Evolutionary conservation across 1,140 invertebrate species (phyloP).

Genomic region (Drosophila pandora): DNA sequence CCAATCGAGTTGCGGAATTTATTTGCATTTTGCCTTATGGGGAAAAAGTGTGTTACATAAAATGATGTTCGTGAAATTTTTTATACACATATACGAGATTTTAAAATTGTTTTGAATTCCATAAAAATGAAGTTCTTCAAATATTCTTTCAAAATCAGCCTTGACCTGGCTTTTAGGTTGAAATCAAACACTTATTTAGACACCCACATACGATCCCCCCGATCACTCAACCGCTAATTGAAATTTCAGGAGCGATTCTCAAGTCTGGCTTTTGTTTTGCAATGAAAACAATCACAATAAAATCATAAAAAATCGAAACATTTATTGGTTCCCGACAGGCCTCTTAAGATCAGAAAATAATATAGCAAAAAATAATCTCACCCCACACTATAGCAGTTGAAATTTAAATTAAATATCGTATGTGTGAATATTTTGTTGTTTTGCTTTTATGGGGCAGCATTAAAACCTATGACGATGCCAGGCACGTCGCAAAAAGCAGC

Average conservation of each 20-base stretch:
- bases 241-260: slow-evolving; percentile 49
- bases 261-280: slow-evolving; percentile 16
- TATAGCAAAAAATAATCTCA: not conserved
- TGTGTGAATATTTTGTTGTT: slow-evolving; percentile 51
- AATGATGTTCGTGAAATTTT: not conserved
- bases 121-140: not conserved
- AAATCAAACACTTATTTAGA: not conserved
- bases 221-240: slow-evolving; percentile 49
- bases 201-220: slow-evolving; percentile 37
- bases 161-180: slow-evolving; percentile 29
- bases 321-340: slow-evolving; percentile 21
- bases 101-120: not conserved
- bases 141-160: not conserved
- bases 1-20: slow-evolving; percentile 39
- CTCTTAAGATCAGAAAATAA: slow-evolving; percentile 14
- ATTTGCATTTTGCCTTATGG: slow-evolving; percentile 4
- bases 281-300: slow-evolving; percentile 42
- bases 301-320: slow-evolving; percentile 53
- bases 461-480: slow-evolving; percentile 29
- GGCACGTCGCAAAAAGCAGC: slow-evolving; percentile 29
- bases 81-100: not conserved
- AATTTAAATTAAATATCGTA: slow-evolving; percentile 34
- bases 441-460: slow-evolving; percentile 46
- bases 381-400: slow-evolving; percentile 9
- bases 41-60: slow-evolving; percentile 23